Conservation (phyloP, 2,797 vertebrate genomes). For the Karalla daura region DNA sequence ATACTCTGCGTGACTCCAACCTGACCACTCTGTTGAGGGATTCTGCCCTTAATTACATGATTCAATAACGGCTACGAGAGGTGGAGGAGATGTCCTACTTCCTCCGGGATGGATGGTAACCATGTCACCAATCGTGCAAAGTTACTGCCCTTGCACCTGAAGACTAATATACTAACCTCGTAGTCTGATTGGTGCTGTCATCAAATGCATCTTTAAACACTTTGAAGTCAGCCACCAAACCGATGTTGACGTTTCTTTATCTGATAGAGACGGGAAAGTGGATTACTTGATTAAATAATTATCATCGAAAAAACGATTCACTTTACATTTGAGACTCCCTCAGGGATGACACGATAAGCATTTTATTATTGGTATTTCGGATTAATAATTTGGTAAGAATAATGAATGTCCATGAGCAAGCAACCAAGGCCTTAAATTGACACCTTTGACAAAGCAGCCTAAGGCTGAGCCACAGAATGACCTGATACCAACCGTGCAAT, state of each 20-base stretch:
- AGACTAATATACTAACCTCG: slow-evolving; percentile 49
- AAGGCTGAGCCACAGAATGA: slow-evolving; percentile 73
- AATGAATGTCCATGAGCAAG: slow-evolving; percentile 73
- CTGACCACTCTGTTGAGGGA: slow-evolving; percentile 60
- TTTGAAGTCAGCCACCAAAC: slow-evolving; percentile 13
- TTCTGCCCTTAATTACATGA: slow-evolving; percentile 75
- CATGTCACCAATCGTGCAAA: slow-evolving; percentile 66
- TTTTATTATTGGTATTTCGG: slow-evolving; percentile 13
- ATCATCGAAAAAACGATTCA: not conserved
- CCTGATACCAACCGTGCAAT: slow-evolving; percentile 81
- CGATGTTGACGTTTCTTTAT: not conserved
- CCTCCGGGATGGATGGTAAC: slow-evolving; percentile 45
- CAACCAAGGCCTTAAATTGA: slow-evolving; percentile 68
- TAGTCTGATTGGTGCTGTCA: slow-evolving; percentile 60
- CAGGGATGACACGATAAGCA: rapidly evolving
- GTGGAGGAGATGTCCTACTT: slow-evolving; percentile 54
- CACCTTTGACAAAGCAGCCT: slow-evolving; percentile 75
- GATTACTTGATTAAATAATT: not conserved
- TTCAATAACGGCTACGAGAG: slow-evolving; percentile 33
- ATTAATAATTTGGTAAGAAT: slow-evolving; percentile 35
- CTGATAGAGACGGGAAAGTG: slow-evolving; percentile 8
- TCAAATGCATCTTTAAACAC: slow-evolving; percentile 56
- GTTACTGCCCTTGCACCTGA: slow-evolving; percentile 48
- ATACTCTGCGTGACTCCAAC: slow-evolving; percentile 51
- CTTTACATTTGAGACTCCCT: not conserved